These are phyloP conservation scores for Anniella stebbinsi DNA, from an alignment of 2,797 vertebrate genomes.

Conservation along the genomic window DNA sequence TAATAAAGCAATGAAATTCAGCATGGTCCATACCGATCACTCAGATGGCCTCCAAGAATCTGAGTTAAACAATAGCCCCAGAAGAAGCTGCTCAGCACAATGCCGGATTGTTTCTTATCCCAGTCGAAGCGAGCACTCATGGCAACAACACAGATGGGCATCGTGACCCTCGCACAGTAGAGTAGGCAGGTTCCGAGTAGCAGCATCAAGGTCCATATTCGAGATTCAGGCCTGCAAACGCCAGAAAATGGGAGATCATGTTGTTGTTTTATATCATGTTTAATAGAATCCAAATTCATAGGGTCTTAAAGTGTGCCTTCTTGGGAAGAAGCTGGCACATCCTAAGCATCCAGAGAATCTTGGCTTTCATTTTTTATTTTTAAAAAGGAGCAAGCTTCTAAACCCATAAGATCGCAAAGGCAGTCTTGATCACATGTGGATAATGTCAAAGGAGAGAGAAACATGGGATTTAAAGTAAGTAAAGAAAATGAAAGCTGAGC, in stretches of 20 bases:
- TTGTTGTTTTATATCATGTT: background rate
- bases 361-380: background rate
- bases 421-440: background rate
- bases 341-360: background rate
- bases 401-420: background rate
- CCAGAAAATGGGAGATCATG: background rate
- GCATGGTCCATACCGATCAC: slow-evolving; percentile 80
- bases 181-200: slow-evolving; percentile 94
- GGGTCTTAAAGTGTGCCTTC: background rate
- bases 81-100: slow-evolving; percentile 97
- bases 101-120: slow-evolving; percentile 93
- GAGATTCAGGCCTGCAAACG: slow-evolving; percentile 82
- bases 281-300: background rate
- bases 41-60: slow-evolving; percentile 92
- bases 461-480: background rate
- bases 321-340: background rate
- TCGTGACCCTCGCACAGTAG: slow-evolving; percentile 91
- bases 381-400: background rate
- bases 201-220: slow-evolving; percentile 88
- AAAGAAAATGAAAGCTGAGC: background rate
- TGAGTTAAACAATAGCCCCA: slow-evolving; percentile 99
- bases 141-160: slow-evolving; percentile 90
- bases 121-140: slow-evolving; percentile 91
- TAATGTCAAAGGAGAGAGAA: background rate
- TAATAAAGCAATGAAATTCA: background rate